Base-by-base conservation (phyloP, 2,797 vertebrate genomes). In the Hoplostethus atlanticus region DNA sequence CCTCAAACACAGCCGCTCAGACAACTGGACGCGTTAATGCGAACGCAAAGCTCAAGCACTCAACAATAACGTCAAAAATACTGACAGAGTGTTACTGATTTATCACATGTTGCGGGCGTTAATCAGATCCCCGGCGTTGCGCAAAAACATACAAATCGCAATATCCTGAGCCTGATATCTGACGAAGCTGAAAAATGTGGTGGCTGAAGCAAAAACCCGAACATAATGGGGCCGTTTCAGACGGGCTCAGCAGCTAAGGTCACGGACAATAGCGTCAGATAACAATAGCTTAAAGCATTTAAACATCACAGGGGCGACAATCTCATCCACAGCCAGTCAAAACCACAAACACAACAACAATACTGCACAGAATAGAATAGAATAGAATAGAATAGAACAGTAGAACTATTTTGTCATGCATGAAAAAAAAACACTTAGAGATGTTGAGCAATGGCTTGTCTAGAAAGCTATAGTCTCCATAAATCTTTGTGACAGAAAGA, bases 401-500 rank as follows among this genome's bases (percentile, higher is more conserved):
- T 3, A 3, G 2, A 50, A 47, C 38, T 34, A 2, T 15, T 3
- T 42, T 21, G 36, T 28, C 25, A 8, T 17, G n/a, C 53, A 1
- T 34, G 13, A 57, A 34, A 47, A 48, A 59, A 6, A 71, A 50
- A 15, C 6, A 5, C 40, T 68, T 78, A 28, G 72, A 77, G 47
- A 34, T 31, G 13, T 7, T 40, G n/a, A 72, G 68, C 51, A 77
- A 30, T 52, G 36, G 66, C n/a, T 42, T 46, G 40, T 73, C 50
- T 38, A 47, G 16, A 40, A 63, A 51, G 53, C 54, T 68, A 60
- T 76, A 77, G 77, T 68, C 70, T 52, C 64, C 62, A 25, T 87
- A 58, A 80, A 51, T 82, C 75, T 77, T 56, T 67, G 78, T 81
- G 84, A 77, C 79, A 81, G 60, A 77, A 81, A 59, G 16, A 66